Evolutionary conservation across 2,113 vertebrate species (phyloP).

Genomic region (Sturnus vulgaris): DNA sequence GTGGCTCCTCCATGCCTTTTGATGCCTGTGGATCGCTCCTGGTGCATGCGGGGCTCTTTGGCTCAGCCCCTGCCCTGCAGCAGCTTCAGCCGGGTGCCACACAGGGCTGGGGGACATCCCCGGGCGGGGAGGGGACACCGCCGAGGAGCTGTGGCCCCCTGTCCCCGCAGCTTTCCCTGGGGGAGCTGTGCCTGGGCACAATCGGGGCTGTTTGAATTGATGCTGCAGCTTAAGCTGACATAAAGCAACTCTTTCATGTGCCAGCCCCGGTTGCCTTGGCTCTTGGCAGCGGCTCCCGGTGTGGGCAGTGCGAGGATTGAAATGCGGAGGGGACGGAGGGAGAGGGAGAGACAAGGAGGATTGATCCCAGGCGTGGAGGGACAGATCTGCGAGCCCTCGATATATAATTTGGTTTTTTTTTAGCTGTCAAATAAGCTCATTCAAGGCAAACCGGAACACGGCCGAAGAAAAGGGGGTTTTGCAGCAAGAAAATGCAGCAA

Average conservation of each 20-base stretch:
- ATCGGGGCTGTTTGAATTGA: conserved; percentile 15
- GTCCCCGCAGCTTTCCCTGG: neutral
- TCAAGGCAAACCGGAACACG: conserved; percentile 13
- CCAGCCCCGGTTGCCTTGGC: conserved; percentile 56
- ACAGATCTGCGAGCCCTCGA: conserved; percentile 8
- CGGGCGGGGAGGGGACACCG: neutral
- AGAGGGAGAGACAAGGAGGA: neutral
- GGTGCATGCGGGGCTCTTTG: neutral
- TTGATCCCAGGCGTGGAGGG: conserved; percentile 7
- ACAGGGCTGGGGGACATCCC: neutral
- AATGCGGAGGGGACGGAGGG: conserved; percentile 32
- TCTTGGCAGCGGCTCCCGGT: conserved; percentile 40
- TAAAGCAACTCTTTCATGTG: conserved; percentile 68
- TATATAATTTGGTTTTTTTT: neutral
- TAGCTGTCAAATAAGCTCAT: conserved; percentile 47
- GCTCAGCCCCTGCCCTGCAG: neutral
- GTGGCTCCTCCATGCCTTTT: neutral
- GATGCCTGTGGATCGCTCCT: neutral
- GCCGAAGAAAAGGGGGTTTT: neutral
- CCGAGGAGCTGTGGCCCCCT: neutral
- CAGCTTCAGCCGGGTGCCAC: neutral
- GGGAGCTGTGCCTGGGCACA: neutral
- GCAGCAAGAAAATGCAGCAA: conserved; percentile 38
- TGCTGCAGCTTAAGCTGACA: conserved; percentile 35
- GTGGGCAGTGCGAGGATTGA: conserved; percentile 52